phyloP scores from a whole-genome alignment of 2,113 vertebrate species.

The Pao palembangensis region DNA sequence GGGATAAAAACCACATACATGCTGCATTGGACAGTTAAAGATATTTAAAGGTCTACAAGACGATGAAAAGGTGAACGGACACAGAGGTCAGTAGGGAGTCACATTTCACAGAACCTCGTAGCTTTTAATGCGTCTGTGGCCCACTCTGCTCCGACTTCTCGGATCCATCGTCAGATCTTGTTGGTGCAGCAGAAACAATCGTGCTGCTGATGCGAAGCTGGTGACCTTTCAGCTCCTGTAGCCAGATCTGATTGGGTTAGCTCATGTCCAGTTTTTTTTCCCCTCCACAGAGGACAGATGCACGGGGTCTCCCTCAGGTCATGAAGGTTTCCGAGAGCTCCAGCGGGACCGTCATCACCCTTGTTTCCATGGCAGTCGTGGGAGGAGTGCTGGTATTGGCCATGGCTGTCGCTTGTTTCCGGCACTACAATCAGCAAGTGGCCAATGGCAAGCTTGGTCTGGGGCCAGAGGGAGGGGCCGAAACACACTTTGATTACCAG shows the following conservation, averaged over 20 bases:
- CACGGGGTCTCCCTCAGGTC: constrained; percentile 74
- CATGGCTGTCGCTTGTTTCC: constrained; percentile 79
- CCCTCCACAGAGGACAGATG: constrained; percentile 76
- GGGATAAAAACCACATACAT: no score
- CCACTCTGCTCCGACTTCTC: constrained; percentile 14
- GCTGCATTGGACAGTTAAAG: no score
- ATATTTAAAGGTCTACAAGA: no score
- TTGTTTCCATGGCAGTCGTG: constrained; percentile 86
- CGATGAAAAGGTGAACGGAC: no score
- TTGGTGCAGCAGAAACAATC: no score
- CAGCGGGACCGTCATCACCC: constrained; percentile 84
- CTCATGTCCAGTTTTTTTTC: constrained; percentile 1
- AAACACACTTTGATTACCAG: constrained; percentile 96
- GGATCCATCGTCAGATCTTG: constrained; percentile 24
- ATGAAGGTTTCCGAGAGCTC: constrained; percentile 75
- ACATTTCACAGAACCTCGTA: constrained; percentile 16
- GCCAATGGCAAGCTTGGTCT: constrained; percentile 88
- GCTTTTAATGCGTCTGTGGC: constrained; percentile 6
- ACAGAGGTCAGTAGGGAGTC: no score
- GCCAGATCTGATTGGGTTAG: constrained; percentile 25
- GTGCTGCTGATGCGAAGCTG: no score
- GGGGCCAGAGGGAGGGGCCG: constrained; percentile 89
- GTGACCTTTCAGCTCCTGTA: constrained; percentile 11
- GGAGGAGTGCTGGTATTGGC: constrained; percentile 83
- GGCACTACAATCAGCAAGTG: constrained; percentile 83